Evolutionary conservation across 2,113 vertebrate genomes (phyloP), one percentile per base, ranked within the genome.

Genomic region (Burhinus bistriatus): DNA sequence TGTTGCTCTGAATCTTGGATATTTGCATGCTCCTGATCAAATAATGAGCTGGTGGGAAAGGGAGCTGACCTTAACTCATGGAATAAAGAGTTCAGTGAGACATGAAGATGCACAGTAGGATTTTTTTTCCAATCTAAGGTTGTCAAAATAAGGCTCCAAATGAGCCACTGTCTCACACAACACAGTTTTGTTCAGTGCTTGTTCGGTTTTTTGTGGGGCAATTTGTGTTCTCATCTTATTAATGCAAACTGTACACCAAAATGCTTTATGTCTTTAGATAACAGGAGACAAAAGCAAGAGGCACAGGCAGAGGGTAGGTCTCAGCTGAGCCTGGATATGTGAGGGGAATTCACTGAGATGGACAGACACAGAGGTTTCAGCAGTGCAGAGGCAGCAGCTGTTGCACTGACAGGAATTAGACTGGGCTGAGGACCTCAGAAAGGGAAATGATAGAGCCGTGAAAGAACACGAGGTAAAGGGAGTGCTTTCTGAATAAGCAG

Each of bases 61-160:
- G 73, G 83, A 92, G 38, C 30, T 69, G 69, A 85, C 91, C 85
- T 93, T 71, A 91, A 51, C 61, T 71, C 65, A 47, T 12, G 26
- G 52, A 92, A 93, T 73, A 97, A 97, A 82, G 83, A 92, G 87
- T 62, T 96, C 94, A 96, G 68, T 57, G 87, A 94, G 90, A 95
- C 96, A 96, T 87, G 88, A 96, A 94, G 83, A 91, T 47, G 66
- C 61, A 87, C 54, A 84, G 90, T 73, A 71, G 57, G 69, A 61
- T 49, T 79, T 95, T 73, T 73, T 40, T 62, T 44, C 54, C 73
- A 62, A 6, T 64, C 70, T 42, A 58, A 89, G 16, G 34, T 64
- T 84, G 72, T 87, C 49, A 95, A 93, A 97, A 93, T 55, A 91
- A 89, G 29, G 87, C n/a, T 95, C 82, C 75, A 91, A 95, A 93